Conservation (phyloP, 2,797 vertebrate genomes). For the Premnoplex brunnescens region DNA sequence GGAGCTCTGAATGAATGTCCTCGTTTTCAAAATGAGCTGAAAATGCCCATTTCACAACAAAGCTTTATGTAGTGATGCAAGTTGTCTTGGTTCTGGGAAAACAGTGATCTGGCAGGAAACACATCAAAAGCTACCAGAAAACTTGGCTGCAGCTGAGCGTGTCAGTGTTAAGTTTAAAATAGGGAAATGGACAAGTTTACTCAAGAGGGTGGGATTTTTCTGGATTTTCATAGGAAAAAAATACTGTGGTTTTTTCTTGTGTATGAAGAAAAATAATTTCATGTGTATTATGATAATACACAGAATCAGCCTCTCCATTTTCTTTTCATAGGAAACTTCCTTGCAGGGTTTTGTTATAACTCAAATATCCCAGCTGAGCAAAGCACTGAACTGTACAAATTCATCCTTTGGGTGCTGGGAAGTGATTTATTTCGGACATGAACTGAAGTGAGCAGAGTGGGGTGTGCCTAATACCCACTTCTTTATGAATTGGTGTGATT, state of each 20-base stretch:
- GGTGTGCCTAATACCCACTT: not conserved
- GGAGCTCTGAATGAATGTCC: not conserved
- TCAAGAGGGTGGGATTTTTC: rapidly evolving
- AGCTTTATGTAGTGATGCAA: not conserved
- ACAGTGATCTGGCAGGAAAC: not conserved
- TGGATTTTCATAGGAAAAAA: not conserved
- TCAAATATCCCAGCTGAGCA: not conserved
- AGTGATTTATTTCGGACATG: not conserved
- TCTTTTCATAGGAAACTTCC: not conserved
- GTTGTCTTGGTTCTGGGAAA: not conserved
- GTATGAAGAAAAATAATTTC: not conserved
- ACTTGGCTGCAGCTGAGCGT: not conserved
- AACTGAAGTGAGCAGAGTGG: not conserved
- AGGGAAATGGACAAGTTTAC: rapidly evolving
- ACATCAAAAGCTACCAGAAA: not conserved
- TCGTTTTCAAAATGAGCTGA: rapidly evolving
- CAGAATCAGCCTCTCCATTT: rapidly evolving
- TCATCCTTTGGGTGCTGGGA: not conserved
- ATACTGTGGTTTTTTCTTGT: not conserved
- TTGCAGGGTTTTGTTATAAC: not conserved
- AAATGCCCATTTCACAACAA: rapidly evolving
- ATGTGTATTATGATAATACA: not conserved
- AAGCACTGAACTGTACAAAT: rapidly evolving
- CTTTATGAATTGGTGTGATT: rapidly evolving
- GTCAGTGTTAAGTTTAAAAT: not conserved